These are phyloP conservation scores for Trematocara variabile DNA, from an alignment of 2,113 vertebrate genomes.

Conservation along the genomic window DNA sequence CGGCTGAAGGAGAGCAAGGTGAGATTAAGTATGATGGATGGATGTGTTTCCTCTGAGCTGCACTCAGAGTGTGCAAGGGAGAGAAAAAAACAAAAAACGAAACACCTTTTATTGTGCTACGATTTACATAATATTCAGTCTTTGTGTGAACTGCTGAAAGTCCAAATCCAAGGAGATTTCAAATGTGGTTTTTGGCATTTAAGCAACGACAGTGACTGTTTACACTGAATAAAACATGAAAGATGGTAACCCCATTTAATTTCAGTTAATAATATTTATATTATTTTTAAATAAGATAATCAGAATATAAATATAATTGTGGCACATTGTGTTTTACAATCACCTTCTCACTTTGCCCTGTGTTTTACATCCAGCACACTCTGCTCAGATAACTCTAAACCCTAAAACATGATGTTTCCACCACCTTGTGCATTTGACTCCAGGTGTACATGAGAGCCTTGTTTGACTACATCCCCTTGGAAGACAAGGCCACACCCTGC, in stretches of 20 bases:
- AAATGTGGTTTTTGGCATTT: not conserved
- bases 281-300: not conserved
- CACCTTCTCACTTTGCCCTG: not conserved
- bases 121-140: not conserved
- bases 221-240: not conserved
- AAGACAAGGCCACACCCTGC: conserved; percentile 94
- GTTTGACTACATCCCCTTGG: conserved; percentile 88
- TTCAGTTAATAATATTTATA: not conserved
- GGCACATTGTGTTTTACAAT: not conserved
- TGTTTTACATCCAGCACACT: not conserved
- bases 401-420: not conserved
- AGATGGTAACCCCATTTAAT: not conserved
- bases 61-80: rapidly evolving
- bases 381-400: not conserved
- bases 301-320: not conserved
- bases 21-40: not conserved
- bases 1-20: conserved; percentile 91
- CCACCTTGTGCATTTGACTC: not conserved
- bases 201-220: rapidly evolving
- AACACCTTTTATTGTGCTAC: not conserved
- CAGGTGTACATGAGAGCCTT: conserved; percentile 92
- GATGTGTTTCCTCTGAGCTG: not conserved
- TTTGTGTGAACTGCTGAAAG: not conserved
- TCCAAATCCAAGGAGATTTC: not conserved
- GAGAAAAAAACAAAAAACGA: not conserved